Evolutionary conservation across 2,797 vertebrate genomes (phyloP), one percentile per base, ranked within the genome.

Genomic region (Tenualosa ilisha): DNA sequence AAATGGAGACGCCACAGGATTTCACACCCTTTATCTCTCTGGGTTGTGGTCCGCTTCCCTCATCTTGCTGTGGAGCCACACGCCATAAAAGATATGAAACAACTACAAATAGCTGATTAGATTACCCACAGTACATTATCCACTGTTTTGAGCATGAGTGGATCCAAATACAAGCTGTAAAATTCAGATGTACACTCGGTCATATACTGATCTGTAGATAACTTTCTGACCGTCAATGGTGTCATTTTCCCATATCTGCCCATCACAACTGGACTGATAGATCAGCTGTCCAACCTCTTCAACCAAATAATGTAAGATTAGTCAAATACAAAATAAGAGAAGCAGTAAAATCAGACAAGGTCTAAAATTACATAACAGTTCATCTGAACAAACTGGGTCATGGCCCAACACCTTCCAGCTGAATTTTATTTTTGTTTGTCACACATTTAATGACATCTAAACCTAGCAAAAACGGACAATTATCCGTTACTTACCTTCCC

Each of bases 401-500:
- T 56, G 54, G 15, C 5, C 54, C 20, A 56, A 4, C 54, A 56
- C 20, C 20, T 20, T 20, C 17, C 20, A 56, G 20, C 54, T 56
- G 54, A 56, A 20, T 20, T 56, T 6, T 7, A 12, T 51, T 51
- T 51, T 51, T 56, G 17, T 20, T 8, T 24, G 9, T 24, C 59
- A 63, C 59, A 63, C 7, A 63, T 63, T 9, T n/a, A 63, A 24
- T 63, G 59, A 31, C 31, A 59, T 59, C 20, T 59, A 22, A 20
- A 59, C 20, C 17, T 4, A 59, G 56, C 56, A 4, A 59, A 56
- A n/a, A 22, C 20, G 1, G n/a, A 63, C 22, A 63, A 63, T 7
- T 17, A 82, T 24, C 12, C 46, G 13, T 59, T 31, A 31, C 91
- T 91, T 72, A 96, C 96, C 93, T 94, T 96, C 86, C 97, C 97